A percentile compares a stretch with the other conserved stretches of the same genome.
phyloP scores from a whole-genome alignment of 2,888 invertebrate species.

The Rhagonycha lutea region DNA sequence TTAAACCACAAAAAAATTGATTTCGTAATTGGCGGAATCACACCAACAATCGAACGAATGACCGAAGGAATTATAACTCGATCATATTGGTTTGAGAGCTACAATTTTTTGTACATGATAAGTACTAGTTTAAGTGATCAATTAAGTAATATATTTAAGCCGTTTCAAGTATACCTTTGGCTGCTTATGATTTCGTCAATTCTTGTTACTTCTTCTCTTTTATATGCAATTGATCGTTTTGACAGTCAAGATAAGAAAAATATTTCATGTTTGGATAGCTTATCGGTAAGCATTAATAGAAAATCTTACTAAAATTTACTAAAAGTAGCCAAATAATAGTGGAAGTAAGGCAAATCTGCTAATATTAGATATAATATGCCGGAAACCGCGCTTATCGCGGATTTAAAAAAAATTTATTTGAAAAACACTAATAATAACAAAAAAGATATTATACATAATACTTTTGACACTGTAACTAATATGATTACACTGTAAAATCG shows the following conservation, averaged over 20 bases:
- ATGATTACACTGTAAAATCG: too few relatives aligned
- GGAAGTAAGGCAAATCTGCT: too few relatives aligned
- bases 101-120: conserved; percentile 25
- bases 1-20: conserved; percentile 1
- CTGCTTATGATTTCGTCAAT: conserved; percentile 1
- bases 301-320: neutral
- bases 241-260: neutral
- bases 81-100: conserved; percentile 25
- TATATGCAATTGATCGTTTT: conserved; percentile 5
- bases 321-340: neutral
- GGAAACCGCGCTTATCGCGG: too few relatives aligned
- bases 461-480: too few relatives aligned
- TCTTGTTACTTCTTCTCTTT: conserved; percentile 8
- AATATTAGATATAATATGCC: too few relatives aligned
- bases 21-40: conserved; percentile 16
- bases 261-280: conserved; percentile 10
- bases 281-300: conserved; percentile 8
- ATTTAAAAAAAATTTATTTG: too few relatives aligned
- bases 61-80: conserved; percentile 19
- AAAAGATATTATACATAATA: too few relatives aligned
- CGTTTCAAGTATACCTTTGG: conserved; percentile 18
- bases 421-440: too few relatives aligned
- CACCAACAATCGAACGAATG: conserved; percentile 17
- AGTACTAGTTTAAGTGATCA: conserved; percentile 16
- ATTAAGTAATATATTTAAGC: conserved; percentile 20